Base-by-base conservation (phyloP, 2,888 invertebrate genomes). In the Ectobius pallidus region DNA sequence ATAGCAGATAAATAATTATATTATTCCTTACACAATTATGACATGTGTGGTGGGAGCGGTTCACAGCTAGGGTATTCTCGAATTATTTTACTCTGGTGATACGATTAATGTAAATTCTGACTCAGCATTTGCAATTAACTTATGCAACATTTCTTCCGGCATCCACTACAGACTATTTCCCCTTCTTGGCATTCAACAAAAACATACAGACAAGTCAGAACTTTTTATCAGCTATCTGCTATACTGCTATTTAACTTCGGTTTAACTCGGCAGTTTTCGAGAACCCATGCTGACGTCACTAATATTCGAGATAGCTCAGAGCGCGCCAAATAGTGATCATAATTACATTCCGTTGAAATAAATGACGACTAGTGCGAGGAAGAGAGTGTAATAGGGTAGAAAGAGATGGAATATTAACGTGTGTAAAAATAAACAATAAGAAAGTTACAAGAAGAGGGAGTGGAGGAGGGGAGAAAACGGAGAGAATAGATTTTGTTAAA, bases 371-470 rank as follows among this genome's bases (percentile, higher is more conserved):
- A 30, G 30, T n/a, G 22, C n/a, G 30, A 58, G 27, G 16, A n/a
- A 58, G 55, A 25, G 25, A 25, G n/a, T 7, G 58, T 11, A 34
- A 34, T 34, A 7, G 34, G 58, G 11, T 11, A 25, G 30, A 58
- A n/a, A n/a, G n/a, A 58, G 58, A 58, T 2, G 30, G 16, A n/a
- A 49, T 6, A 49, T 18, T 27, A 16, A 55, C 22, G 55, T 2
- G 27, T 27, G 27, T 32, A 58, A 58, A 58, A 58, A 58, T 58
- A 58, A 58, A 58, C 32, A 58, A 58, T 30, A 30, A 58, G 30
- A 58, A 58, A 11, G 58, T 58, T 58, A 58, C 32, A 58, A 58
- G n/a, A 52, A 22, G 52, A 52, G n/a, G 39, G 42, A 39, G 14
- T 34, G 62, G 39, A 34, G 25, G 22, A 62, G 58, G 25, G 9